Evolutionary conservation across 2,797 vertebrate species (phyloP).

Genomic region (Scolopax bukidnonensis): DNA sequence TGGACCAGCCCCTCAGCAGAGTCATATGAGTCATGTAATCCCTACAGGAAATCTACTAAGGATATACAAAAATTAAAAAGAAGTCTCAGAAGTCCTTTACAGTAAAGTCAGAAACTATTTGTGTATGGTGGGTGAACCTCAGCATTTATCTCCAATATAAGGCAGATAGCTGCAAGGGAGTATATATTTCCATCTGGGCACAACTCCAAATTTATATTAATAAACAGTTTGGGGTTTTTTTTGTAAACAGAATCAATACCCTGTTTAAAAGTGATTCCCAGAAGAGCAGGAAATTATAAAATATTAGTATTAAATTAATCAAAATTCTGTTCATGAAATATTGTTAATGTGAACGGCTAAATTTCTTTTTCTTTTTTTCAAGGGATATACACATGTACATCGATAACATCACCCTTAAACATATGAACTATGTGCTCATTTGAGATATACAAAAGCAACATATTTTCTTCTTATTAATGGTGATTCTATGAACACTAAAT

Average conservation of each 20-base stretch:
- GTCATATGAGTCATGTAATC: not conserved
- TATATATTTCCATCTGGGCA: slow-evolving; percentile 19
- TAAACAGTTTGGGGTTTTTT: slow-evolving; percentile 6
- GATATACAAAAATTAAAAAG: not conserved
- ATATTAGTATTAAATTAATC: slow-evolving; percentile 46
- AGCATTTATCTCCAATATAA: not conserved
- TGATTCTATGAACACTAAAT: not conserved
- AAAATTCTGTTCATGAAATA: slow-evolving; percentile 4
- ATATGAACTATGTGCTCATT: not conserved
- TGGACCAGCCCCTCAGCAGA: not conserved
- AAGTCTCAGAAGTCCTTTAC: not conserved
- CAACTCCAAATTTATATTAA: slow-evolving; percentile 28
- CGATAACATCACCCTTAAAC: not conserved
- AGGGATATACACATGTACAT: not conserved
- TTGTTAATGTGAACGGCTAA: not conserved
- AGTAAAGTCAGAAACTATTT: not conserved
- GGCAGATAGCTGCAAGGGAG: not conserved
- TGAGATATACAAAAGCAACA: not conserved
- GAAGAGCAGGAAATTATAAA: slow-evolving; percentile 60
- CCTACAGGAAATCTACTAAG: not conserved
- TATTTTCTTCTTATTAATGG: not conserved
- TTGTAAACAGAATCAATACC: slow-evolving; percentile 65
- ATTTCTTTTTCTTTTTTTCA: not conserved
- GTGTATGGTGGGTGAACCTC: not conserved
- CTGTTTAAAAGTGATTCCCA: slow-evolving; percentile 39